Conservation (phyloP, 1,140 invertebrate species). For the Chelonus insularis region DNA sequence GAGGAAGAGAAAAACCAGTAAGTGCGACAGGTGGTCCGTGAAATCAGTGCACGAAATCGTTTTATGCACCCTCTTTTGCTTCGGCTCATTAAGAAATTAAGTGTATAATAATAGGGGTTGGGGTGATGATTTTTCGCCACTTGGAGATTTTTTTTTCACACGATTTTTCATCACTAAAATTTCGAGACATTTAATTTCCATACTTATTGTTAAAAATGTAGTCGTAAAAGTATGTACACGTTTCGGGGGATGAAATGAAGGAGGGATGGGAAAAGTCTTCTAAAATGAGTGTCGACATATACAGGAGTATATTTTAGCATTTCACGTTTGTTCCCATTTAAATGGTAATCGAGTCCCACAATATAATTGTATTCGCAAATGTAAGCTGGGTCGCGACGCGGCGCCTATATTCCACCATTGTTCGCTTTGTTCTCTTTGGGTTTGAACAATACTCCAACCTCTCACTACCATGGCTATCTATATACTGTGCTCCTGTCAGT, state of each 20-base stretch:
- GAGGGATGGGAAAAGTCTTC: not conserved
- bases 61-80: slow-evolving; percentile 38
- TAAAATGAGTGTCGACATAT: not conserved
- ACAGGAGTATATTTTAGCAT: slow-evolving; percentile 55
- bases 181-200: not conserved
- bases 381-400: slow-evolving; percentile 55
- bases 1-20: slow-evolving; percentile 34
- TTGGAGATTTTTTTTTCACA: slow-evolving; percentile 8
- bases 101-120: slow-evolving; percentile 38
- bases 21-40: slow-evolving; percentile 59
- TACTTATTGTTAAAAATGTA: not conserved
- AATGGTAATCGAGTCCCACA: slow-evolving; percentile 61
- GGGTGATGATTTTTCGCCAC: slow-evolving; percentile 5
- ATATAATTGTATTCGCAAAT: slow-evolving; percentile 60
- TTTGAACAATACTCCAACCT: not conserved
- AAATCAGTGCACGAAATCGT: slow-evolving; percentile 54
- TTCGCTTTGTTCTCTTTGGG: slow-evolving; percentile 21
- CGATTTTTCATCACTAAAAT: not conserved
- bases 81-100: slow-evolving; percentile 54
- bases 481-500: not conserved
- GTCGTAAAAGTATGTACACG: not conserved
- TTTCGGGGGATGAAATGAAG: not conserved
- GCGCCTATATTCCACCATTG: slow-evolving; percentile 22
- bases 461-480: not conserved
- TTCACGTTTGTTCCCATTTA: slow-evolving; percentile 63